Evolutionary conservation across 1,140 invertebrate genomes (phyloP).

Genomic region (Piezodorus guildinii): DNA sequence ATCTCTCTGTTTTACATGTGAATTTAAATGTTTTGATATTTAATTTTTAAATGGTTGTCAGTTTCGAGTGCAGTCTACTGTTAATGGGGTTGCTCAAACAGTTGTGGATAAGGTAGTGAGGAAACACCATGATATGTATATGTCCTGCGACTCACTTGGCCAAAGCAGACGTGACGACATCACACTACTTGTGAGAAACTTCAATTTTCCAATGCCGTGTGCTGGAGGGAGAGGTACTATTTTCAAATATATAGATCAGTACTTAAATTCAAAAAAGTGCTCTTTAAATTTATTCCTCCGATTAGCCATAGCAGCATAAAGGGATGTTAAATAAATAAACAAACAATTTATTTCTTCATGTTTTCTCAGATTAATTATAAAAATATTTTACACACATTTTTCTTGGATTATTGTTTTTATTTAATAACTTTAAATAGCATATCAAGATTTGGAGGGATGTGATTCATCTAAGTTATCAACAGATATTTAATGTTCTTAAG

Average conservation of each 20-base stretch:
- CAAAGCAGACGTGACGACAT: conserved; percentile 54
- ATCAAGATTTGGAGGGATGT: too few relatives aligned
- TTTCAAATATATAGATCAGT: not conserved
- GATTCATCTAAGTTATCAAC: too few relatives aligned
- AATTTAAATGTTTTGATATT: not conserved
- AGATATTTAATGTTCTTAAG: too few relatives aligned
- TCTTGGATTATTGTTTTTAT: too few relatives aligned
- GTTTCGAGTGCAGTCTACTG: conserved; percentile 66
- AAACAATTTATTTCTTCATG: too few relatives aligned
- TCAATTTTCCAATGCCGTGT: conserved; percentile 65
- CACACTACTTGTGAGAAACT: conserved; percentile 74
- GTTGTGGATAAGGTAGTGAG: conserved; percentile 75
- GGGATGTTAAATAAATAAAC: too few relatives aligned
- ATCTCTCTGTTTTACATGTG: not conserved
- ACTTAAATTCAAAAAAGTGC: not conserved
- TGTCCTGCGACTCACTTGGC: conserved; percentile 31
- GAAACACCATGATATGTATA: conserved; percentile 69
- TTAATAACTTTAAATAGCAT: too few relatives aligned
- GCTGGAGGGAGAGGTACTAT: conserved; percentile 26
- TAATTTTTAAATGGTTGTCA: conserved; percentile 31
- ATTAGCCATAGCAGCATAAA: too few relatives aligned
- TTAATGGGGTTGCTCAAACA: conserved; percentile 73
- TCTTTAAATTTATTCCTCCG: not conserved
- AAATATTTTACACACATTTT: too few relatives aligned
- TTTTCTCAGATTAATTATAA: too few relatives aligned